Conservation (phyloP, 2,797 vertebrate genomes). For the Atherinosoma microstoma region DNA sequence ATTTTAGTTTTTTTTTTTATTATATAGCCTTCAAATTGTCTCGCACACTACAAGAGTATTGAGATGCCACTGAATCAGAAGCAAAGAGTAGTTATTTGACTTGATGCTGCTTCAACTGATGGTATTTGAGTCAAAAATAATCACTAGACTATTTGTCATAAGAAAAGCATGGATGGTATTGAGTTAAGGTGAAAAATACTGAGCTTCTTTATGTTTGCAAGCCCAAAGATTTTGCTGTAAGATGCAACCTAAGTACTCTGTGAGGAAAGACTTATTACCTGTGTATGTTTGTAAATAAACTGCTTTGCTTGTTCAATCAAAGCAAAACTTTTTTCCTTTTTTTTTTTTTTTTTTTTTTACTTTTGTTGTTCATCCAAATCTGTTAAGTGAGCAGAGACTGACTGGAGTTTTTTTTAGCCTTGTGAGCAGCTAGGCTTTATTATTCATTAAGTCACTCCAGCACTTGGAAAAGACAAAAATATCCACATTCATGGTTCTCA, state of each 20-base stretch:
- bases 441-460: background rate
- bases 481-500: background rate
- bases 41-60: conserved; percentile 49
- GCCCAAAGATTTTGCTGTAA: conserved; percentile 69
- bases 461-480: background rate
- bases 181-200: conserved; percentile 27
- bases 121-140: conserved; percentile 28
- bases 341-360: background rate
- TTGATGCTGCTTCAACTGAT: conserved; percentile 46
- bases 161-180: conserved; percentile 34
- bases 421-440: background rate
- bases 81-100: conserved; percentile 23
- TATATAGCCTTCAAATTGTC: conserved; percentile 25
- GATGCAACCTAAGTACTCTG: conserved; percentile 66
- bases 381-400: background rate
- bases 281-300: conserved; percentile 82
- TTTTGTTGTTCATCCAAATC: background rate
- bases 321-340: conserved; percentile 15
- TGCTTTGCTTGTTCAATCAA: conserved; percentile 83
- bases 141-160: conserved; percentile 32
- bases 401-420: background rate
- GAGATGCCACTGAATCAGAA: conserved; percentile 25
- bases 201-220: conserved; percentile 61
- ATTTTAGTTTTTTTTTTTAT: conserved; percentile 16
- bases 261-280: conserved; percentile 58